phyloP scores from a whole-genome alignment of 2,113 vertebrate genomes.

The Tringa solitaria region DNA sequence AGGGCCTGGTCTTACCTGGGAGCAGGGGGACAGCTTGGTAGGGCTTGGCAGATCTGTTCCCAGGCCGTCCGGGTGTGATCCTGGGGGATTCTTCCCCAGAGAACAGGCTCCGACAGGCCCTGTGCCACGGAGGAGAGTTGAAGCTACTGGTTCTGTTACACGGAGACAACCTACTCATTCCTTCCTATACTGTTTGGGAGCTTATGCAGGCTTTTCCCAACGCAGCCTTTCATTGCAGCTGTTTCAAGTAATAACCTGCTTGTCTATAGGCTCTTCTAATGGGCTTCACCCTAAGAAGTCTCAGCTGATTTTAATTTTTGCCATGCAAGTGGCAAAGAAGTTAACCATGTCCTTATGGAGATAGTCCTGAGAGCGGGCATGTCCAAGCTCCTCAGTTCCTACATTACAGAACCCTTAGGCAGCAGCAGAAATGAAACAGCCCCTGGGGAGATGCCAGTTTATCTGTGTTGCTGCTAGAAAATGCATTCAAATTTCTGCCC shows the following conservation, averaged over 20 bases:
- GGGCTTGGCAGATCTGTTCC: background rate
- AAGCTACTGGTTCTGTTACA: background rate
- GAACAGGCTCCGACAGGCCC: background rate
- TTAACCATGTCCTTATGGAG: background rate
- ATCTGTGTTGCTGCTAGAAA: conserved; percentile 40
- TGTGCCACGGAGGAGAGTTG: background rate
- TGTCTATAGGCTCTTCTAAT: background rate
- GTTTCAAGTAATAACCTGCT: background rate
- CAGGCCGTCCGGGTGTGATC: background rate
- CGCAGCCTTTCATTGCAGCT: background rate
- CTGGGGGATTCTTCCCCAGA: background rate
- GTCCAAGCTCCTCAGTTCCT: conserved; percentile 17
- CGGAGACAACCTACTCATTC: background rate
- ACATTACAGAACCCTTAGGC: background rate
- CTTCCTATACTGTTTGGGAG: background rate
- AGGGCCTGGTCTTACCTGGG: background rate
- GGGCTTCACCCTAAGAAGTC: background rate
- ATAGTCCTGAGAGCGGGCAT: background rate
- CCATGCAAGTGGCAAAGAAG: background rate
- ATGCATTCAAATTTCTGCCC: conserved; percentile 51
- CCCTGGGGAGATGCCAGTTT: conserved; percentile 16
- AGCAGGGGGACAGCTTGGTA: background rate
- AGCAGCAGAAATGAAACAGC: conserved; percentile 13
- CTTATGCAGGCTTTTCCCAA: background rate
- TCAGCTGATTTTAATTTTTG: background rate